A percentile compares a stretch with the other conserved stretches of the same genome.
These are phyloP conservation scores for Champsocephalus esox DNA, from an alignment of 2,797 vertebrate genomes.

Conservation along the genomic window DNA sequence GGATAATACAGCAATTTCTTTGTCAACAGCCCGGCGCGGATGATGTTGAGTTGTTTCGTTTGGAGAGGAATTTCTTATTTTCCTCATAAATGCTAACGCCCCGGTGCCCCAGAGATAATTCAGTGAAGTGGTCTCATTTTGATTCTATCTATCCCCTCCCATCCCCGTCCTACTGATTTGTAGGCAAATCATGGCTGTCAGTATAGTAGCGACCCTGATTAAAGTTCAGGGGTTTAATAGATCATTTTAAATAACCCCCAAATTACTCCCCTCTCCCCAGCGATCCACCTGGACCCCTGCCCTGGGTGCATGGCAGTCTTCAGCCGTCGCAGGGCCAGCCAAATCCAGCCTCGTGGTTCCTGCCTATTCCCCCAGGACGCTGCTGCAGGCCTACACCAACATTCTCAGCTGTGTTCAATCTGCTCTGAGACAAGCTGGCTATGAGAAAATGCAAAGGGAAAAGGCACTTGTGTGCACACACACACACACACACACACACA, in stretches of 20 bases:
- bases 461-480: slow-evolving; percentile 55
- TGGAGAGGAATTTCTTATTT: slow-evolving; percentile 59
- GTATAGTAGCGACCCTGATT: slow-evolving; percentile 96
- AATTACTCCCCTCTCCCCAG: slow-evolving; percentile 88
- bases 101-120: slow-evolving; percentile 60
- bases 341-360: slow-evolving; percentile 96
- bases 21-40: slow-evolving; percentile 60
- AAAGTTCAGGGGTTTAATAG: slow-evolving; percentile 99
- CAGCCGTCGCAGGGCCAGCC: slow-evolving; percentile 90
- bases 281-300: slow-evolving; percentile 96
- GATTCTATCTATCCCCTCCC: slow-evolving; percentile 83
- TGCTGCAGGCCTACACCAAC: slow-evolving; percentile 92
- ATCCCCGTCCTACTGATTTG: slow-evolving; percentile 83
- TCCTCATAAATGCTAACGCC: slow-evolving; percentile 64
- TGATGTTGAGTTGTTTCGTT: slow-evolving; percentile 57
- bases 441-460: slow-evolving; percentile 92
- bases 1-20: slow-evolving; percentile 61
- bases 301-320: slow-evolving; percentile 93
- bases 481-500: slow-evolving; percentile 45
- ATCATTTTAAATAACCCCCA: slow-evolving; percentile 95
- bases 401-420: slow-evolving; percentile 99
- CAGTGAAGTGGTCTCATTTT: slow-evolving; percentile 82
- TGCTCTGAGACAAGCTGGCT: slow-evolving; percentile 99
- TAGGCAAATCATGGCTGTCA: slow-evolving; percentile 93
- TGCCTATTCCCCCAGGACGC: slow-evolving; percentile 96